phyloP scores from a whole-genome alignment of 1,140 invertebrate species.

The Hetaerina americana region DNA sequence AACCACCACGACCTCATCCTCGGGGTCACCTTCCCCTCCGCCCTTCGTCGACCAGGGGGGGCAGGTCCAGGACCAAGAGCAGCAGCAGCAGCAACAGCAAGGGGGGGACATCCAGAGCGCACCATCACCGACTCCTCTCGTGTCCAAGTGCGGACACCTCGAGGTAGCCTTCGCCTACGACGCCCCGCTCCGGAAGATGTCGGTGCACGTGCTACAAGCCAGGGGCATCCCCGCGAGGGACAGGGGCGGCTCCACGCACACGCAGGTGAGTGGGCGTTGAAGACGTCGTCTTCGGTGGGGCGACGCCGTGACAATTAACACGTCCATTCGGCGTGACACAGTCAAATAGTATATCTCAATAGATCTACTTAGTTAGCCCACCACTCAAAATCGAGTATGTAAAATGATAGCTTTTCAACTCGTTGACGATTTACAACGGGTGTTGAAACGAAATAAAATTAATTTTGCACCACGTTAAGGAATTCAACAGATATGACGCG shows the following conservation, averaged over 20 bases:
- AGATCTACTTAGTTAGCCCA: too few relatives aligned
- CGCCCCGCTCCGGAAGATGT: constrained; percentile 77
- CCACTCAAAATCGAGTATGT: too few relatives aligned
- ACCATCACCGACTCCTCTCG: constrained; percentile 11
- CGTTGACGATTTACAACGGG: too few relatives aligned
- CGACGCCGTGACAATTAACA: too few relatives aligned
- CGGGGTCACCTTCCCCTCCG: background rate
- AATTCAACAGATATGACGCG: too few relatives aligned
- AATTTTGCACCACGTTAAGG: too few relatives aligned
- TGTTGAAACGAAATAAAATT: too few relatives aligned
- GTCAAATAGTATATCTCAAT: too few relatives aligned
- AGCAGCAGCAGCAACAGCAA: constrained; percentile 4
- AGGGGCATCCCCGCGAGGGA: constrained; percentile 60
- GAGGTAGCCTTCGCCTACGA: constrained; percentile 83
- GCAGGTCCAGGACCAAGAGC: background rate
- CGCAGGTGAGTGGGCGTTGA: too few relatives aligned
- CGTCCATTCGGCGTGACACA: too few relatives aligned
- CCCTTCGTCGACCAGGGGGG: constrained; percentile 6
- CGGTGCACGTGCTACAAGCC: constrained; percentile 75
- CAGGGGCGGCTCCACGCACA: constrained; percentile 59
- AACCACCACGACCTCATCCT: background rate
- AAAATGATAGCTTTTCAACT: too few relatives aligned
- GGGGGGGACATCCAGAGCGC: constrained; percentile 24
- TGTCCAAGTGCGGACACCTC: constrained; percentile 53
- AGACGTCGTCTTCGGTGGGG: too few relatives aligned